These are phyloP conservation scores for Epizoanthus scotinus DNA, from an alignment of 92 coral and sea anemone species.

Conservation along the genomic window DNA sequence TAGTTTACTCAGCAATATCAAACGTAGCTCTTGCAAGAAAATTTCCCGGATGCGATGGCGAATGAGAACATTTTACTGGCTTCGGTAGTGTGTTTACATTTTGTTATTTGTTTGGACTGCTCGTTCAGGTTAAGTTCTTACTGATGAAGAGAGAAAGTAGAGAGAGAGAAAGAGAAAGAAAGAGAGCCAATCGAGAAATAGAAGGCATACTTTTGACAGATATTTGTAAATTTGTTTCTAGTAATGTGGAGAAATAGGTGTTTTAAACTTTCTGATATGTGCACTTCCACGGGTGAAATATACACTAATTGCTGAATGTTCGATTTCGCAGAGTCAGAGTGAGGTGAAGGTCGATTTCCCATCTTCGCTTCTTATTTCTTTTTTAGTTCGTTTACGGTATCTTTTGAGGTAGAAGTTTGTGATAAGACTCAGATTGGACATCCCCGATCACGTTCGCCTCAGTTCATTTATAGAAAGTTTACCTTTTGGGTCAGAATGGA, in stretches of 20 bases:
- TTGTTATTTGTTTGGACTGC: not conserved
- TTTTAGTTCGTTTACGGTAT: not conserved
- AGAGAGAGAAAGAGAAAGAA: too few relatives aligned
- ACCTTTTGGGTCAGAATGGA: slow-evolving; percentile 37
- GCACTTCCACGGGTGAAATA: not conserved
- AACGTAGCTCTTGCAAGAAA: not conserved
- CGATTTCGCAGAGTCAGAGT: not conserved
- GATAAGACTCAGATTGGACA: not conserved
- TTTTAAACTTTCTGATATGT: not conserved
- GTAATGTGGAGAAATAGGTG: not conserved
- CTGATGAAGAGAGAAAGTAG: slow-evolving; percentile 4
- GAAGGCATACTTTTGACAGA: not conserved
- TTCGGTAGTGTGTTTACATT: not conserved
- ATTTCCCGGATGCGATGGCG: not conserved
- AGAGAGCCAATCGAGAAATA: too few relatives aligned
- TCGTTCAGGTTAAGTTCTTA: not conserved
- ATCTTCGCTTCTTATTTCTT: not conserved
- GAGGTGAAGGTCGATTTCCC: too few relatives aligned
- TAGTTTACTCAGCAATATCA: slow-evolving; percentile 14
- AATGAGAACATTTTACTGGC: too few relatives aligned
- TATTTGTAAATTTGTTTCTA: not conserved
- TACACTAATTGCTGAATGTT: not conserved
- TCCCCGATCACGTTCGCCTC: slow-evolving; percentile 9
- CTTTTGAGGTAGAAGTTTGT: not conserved
- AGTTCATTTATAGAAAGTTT: slow-evolving; percentile 9